Conservation (phyloP, 2,797 vertebrate species). For the Darevskia mixta region DNA sequence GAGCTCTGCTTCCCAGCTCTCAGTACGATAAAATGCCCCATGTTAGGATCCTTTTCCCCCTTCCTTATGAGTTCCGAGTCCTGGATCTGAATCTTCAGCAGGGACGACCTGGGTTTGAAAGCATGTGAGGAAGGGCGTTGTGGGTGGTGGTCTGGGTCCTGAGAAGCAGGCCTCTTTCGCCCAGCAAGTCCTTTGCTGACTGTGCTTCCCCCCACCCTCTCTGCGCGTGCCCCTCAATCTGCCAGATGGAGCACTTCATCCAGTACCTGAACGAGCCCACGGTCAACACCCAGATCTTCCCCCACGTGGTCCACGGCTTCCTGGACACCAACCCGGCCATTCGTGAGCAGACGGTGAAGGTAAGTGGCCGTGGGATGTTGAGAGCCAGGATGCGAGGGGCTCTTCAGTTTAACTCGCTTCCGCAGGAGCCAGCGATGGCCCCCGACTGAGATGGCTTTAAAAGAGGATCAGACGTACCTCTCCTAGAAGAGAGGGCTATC, state of each 20-base stretch:
- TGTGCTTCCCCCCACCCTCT: too few species aligned
- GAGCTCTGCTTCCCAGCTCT: too few species aligned
- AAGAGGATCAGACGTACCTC: too few species aligned
- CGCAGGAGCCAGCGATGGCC: too few species aligned
- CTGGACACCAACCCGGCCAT: conserved; percentile 96
- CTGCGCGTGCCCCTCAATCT: background rate
- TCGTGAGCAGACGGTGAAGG: conserved; percentile 96
- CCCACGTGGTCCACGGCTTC: conserved; percentile 93
- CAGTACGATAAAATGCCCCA: too few species aligned
- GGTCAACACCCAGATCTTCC: conserved; percentile 94
- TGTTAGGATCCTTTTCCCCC: too few species aligned
- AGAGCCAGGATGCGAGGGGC: background rate
- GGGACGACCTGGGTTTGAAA: background rate
- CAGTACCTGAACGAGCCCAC: conserved; percentile 93
- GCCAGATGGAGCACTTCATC: conserved; percentile 94
- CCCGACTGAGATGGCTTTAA: too few species aligned
- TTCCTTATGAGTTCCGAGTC: too few species aligned
- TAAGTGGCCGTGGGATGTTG: conserved; percentile 45
- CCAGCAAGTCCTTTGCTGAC: background rate
- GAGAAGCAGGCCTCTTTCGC: background rate
- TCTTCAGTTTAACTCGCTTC: too few species aligned
- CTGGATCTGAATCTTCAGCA: too few species aligned
- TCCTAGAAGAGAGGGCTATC: too few species aligned
- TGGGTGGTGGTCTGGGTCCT: background rate
- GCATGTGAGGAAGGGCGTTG: background rate